A percentile compares a stretch with the other conserved stretches of the same genome.
These are phyloP conservation scores for Parotia lawesii DNA, from an alignment of 2,113 vertebrate species.

Conservation along the genomic window DNA sequence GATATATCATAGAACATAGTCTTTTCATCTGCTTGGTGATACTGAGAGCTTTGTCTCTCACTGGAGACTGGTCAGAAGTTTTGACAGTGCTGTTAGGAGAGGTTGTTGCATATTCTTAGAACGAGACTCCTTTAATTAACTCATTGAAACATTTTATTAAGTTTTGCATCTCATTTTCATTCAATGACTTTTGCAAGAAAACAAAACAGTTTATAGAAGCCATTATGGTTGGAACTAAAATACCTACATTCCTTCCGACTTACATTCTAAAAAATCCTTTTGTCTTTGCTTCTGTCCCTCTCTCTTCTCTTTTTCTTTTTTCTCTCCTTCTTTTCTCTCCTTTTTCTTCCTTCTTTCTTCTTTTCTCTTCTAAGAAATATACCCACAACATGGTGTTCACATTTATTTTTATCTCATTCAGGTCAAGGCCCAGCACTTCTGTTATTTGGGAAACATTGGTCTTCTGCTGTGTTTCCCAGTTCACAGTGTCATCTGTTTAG, in stretches of 20 bases:
- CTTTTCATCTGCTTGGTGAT: neutral
- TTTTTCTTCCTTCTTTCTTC: neutral
- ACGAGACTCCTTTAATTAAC: neutral
- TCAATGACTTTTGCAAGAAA: neutral
- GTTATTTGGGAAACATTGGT: neutral
- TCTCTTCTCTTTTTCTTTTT: neutral
- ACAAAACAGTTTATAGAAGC: neutral
- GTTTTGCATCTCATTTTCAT: neutral
- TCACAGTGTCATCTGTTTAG: conserved; percentile 21
- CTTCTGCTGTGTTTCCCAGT: neutral
- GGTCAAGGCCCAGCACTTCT: neutral
- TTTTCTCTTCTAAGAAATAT: neutral
- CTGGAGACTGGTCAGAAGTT: neutral
- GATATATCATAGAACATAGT: neutral
- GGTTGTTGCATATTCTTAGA: neutral
- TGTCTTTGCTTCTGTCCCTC: neutral
- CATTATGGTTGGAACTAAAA: neutral
- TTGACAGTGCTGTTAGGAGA: neutral
- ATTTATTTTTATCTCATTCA: neutral
- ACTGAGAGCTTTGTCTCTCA: neutral
- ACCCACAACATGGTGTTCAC: neutral
- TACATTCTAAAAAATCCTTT: neutral
- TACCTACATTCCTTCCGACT: neutral
- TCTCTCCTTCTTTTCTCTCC: neutral
- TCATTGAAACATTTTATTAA: neutral